A percentile compares a stretch with the other conserved stretches of the same genome.
phyloP scores from a whole-genome alignment of 2,113 vertebrate species.

The Sardina pilchardus region DNA sequence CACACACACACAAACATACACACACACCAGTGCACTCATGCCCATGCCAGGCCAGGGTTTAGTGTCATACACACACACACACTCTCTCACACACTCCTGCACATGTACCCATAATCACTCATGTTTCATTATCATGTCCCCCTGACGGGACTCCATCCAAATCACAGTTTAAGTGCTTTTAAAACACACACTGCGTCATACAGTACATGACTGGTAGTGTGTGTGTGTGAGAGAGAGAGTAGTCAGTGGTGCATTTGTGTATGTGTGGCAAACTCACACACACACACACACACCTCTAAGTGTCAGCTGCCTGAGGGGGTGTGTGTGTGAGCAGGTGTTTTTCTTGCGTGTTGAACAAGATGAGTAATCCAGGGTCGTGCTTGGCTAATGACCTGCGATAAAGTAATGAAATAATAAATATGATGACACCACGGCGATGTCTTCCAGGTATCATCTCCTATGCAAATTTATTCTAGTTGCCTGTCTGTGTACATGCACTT shows the following conservation, averaged over 20 bases:
- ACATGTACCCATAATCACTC: too few species aligned
- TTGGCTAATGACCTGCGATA: constrained; percentile 4
- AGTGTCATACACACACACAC: not conserved
- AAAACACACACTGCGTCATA: too few species aligned
- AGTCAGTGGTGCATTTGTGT: too few species aligned
- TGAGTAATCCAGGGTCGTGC: not conserved
- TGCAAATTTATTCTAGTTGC: constrained; percentile 37
- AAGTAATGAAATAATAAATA: not conserved
- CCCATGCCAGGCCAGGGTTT: too few species aligned
- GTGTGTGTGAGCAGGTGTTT: not conserved
- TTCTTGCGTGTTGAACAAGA: not conserved
- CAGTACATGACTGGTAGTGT: too few species aligned
- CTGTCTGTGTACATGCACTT: constrained; percentile 29
- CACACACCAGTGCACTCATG: not conserved
- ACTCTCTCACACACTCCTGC: not conserved
- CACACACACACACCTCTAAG: not conserved
- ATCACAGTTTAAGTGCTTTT: too few species aligned
- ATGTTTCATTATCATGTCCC: too few species aligned
- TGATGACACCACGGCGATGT: constrained; percentile 23
- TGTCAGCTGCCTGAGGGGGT: too few species aligned
- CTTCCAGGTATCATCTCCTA: constrained; percentile 20
- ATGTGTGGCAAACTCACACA: not conserved
- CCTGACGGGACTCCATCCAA: too few species aligned
- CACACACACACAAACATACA: not conserved
- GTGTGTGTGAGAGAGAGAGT: too few species aligned